Evolutionary conservation across 2,888 invertebrate species (phyloP).

Genomic region (Molorchus minor): DNA sequence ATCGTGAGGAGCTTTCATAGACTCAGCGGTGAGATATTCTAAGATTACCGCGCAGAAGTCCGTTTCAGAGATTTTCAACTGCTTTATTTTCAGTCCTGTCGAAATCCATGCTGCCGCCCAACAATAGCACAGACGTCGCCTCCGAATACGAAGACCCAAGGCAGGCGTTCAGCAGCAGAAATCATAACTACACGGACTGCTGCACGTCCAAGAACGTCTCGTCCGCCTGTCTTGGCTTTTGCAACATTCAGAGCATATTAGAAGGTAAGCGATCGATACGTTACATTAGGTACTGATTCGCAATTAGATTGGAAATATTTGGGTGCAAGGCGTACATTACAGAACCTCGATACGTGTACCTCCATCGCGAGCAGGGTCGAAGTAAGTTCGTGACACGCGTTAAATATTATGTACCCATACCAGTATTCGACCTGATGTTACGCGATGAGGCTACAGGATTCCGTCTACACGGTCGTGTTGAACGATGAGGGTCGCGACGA

Average conservation of each 20-base stretch:
- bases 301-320: no score
- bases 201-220: constrained; percentile 77
- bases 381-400: no score
- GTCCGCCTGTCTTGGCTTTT: constrained; percentile 80
- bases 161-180: constrained; percentile 60
- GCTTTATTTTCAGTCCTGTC: constrained; percentile 68
- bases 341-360: no score
- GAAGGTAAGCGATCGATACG: constrained; percentile 54
- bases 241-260: constrained; percentile 73
- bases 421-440: no score
- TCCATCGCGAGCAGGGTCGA: no score
- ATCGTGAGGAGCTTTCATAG: constrained; percentile 81
- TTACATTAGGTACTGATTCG: no score
- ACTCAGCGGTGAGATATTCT: constrained; percentile 70
- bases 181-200: constrained; percentile 85
- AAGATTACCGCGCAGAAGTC: not conserved
- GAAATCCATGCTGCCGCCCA: constrained; percentile 70
- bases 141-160: constrained; percentile 54
- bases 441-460: no score
- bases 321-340: no score
- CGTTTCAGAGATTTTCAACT: no score
- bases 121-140: constrained; percentile 64
- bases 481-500: no score
- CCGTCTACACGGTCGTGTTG: no score
- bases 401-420: no score